These are phyloP conservation scores for Nerophis lumbriciformis DNA, from an alignment of 2,113 vertebrate genomes.

Conservation along the genomic window DNA sequence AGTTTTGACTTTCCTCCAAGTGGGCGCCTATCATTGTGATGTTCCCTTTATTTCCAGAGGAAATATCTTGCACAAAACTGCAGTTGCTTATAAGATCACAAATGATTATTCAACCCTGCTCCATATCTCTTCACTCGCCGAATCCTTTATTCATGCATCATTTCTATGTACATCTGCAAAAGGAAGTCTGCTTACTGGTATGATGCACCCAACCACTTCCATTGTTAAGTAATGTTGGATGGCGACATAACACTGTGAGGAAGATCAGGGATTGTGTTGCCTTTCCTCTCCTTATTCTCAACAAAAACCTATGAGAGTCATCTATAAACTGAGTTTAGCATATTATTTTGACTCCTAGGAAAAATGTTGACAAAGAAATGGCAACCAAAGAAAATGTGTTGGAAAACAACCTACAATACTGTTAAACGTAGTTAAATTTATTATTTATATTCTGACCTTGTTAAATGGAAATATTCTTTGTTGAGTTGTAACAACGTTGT, in stretches of 20 bases:
- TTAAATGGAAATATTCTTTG: background rate
- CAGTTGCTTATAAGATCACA: constrained; percentile 65
- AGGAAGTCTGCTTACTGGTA: constrained; percentile 25
- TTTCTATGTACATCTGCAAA: constrained; percentile 24
- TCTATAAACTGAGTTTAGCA: constrained; percentile 52
- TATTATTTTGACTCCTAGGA: constrained; percentile 35
- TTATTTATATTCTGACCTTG: background rate
- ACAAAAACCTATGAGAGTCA: constrained; percentile 55
- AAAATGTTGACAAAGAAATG: constrained; percentile 11
- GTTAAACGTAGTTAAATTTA: background rate
- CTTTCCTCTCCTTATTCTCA: constrained; percentile 52
- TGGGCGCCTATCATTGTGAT: constrained; percentile 25
- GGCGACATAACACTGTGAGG: constrained; percentile 16
- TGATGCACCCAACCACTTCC: constrained; percentile 37
- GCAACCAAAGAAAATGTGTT: constrained; percentile 22
- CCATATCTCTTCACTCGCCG: constrained; percentile 37
- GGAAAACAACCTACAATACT: background rate
- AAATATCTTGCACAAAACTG: constrained; percentile 53
- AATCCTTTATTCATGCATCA: constrained; percentile 16
- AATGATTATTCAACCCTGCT: constrained; percentile 65
- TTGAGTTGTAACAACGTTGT: background rate
- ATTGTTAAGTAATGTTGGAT: constrained; percentile 29
- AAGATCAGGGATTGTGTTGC: constrained; percentile 59
- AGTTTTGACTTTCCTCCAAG: constrained; percentile 18
- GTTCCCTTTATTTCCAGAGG: constrained; percentile 48